Evolutionary conservation across 1,140 invertebrate genomes (phyloP).

Genomic region (Ostrea denselamellosa): DNA sequence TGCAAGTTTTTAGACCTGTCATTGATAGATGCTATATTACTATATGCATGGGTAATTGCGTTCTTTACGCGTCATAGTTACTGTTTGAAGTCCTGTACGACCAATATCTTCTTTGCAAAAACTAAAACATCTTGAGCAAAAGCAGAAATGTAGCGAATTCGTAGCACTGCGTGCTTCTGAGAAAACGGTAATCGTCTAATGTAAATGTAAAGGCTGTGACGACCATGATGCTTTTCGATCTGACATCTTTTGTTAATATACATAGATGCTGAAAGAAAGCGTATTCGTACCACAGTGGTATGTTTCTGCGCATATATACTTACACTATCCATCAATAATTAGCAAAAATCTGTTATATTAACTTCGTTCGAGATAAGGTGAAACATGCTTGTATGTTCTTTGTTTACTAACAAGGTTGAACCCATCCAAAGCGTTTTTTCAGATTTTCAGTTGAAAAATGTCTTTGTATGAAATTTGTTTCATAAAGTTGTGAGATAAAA

Average conservation of each 20-base stretch:
- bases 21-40: background rate
- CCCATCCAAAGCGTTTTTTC: background rate
- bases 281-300: background rate
- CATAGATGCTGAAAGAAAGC: background rate
- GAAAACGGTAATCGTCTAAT: slow-evolving; percentile 14
- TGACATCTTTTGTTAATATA: slow-evolving; percentile 4
- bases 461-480: background rate
- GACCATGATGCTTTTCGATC: slow-evolving; percentile 41
- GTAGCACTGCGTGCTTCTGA: background rate
- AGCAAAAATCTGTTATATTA: no score
- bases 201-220: background rate
- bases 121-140: background rate
- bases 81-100: background rate
- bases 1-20: background rate
- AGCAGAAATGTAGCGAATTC: background rate
- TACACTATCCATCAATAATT: background rate
- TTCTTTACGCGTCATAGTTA: slow-evolving; percentile 34
- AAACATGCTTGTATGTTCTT: background rate
- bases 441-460: background rate
- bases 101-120: background rate
- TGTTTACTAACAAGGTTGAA: slow-evolving; percentile 25
- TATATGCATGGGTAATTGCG: slow-evolving; percentile 33
- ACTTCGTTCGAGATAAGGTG: background rate
- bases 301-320: background rate
- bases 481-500: background rate